Evolutionary conservation across 1,140 invertebrate genomes (phyloP), one percentile per base, ranked within the genome.

Genomic region (Drosophila gunungcola): DNA sequence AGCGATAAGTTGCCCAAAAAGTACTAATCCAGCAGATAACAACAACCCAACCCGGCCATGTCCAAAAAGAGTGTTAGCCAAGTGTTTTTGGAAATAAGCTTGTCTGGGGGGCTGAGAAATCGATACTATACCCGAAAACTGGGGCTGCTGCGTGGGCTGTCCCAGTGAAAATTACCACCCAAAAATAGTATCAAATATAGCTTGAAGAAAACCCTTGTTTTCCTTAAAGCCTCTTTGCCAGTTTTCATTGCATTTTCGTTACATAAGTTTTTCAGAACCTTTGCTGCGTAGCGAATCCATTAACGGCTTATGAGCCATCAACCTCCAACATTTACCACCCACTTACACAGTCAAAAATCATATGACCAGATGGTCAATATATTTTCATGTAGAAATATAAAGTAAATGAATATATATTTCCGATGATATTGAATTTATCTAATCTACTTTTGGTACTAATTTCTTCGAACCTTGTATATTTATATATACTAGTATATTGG

Each of bases 51-150:
- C 34, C 60, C 39, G 55, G 54, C 48, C 51, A 90, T 90, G 82
- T 81, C 85, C 32, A 91, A 91, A 54, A 90, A 91, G 69, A 91
- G 82, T 90, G 90, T 91, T 91, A 91, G 90, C 74, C 39, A 64
- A 73, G 61, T 65, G 52, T 46, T 58, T 55, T 56, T n/a, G n/a
- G n/a, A n/a, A 9, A 25, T 49, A 63, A 55, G 72, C 72, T 63
- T 51, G 52, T 74, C 70, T 32, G 51, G 36, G 36, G 67, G 25
- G 4, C 38, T 29, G 32, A 74, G 58, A 74, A 74, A 74, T 74
- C 72, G 70, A 74, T 74, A 74, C 32, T 25, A 60, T 60, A 65
- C 34, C 42, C 42, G 21, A 62, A 63, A 72, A 36, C 6, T 38
- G 72, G 72, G 52, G 27, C 58, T 54, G 27, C 45, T 74, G 72